Base-by-base conservation (phyloP, 2,797 vertebrate genomes). In the Apogon hyalosoma region DNA sequence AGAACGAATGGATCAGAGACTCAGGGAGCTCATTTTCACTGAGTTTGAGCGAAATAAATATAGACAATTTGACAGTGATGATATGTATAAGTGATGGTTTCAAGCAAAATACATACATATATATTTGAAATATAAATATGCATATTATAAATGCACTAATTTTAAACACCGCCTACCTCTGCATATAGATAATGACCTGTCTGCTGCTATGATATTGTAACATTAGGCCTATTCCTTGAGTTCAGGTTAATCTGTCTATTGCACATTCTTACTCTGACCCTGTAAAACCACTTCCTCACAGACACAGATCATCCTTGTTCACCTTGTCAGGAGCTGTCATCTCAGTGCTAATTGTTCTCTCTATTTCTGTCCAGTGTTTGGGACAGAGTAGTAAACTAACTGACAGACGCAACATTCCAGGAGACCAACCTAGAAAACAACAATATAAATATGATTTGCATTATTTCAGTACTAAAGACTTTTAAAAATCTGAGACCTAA, bases 321-420 rank as follows among this genome's bases (percentile, higher is more conserved):
- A 52, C 73, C 58, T 74, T 59, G 40, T 75, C 80, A 69, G 84
- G 66, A 73, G 83, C 70, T 60, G 52, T 53, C 84, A 81, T 69
- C 39, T 56, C 3, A 36, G 28, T 78, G 78, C 80, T 87, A 90
- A 91, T 87, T 80, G 63, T 61, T 51, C 62, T 45, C 52, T 63
- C 69, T 85, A 76, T 79, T 84, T 80, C 43, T 65, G 72, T 78
- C 24, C 16, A 46, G 46, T 53, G 59, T 49, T 53, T 36, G 39
- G n/a, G 24, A 53, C 69, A 75, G n/a, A 55, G 51, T 70, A 33
- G 18, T 19, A 19, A 16, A 4, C 28, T 18, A 36, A 50, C 60
- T 52, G 42, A 66, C 65, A 69, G 24, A 53, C 70, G 63, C 40
- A 36, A 62, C 38, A 80, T 81, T 85, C 66, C n/a, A 53, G 59